phyloP scores from a whole-genome alignment of 2,113 vertebrate species.

The cat (Felis catus) region DNA sequence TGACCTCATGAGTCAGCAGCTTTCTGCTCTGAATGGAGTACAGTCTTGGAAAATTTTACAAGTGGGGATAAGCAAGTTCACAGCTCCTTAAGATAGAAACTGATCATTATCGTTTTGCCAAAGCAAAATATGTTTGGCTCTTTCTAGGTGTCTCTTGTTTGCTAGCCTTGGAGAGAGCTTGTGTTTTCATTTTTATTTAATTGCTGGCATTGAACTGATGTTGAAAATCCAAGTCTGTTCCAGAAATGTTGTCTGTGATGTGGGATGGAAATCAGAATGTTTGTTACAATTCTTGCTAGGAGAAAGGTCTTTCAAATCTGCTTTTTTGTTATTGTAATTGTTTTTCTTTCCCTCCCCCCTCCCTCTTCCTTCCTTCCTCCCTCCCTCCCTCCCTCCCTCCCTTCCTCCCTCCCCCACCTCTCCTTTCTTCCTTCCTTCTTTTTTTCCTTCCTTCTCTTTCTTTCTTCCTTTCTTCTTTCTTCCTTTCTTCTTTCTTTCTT shows the following conservation, averaged over 20 bases:
- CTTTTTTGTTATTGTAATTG: neutral
- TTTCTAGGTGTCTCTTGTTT: neutral
- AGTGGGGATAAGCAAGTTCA: neutral
- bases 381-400: neutral
- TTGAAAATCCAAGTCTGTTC: constrained; percentile 1
- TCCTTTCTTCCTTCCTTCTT: neutral
- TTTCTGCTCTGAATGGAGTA: neutral
- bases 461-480: neutral
- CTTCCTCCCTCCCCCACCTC: neutral
- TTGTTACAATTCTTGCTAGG: neutral
- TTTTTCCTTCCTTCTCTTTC: too few species aligned
- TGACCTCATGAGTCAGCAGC: neutral
- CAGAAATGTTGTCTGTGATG: neutral
- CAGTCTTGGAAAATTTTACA: neutral
- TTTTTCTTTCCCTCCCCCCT: neutral
- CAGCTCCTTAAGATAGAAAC: neutral
- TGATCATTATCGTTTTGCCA: neutral
- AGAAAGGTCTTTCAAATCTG: neutral
- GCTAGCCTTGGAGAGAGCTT: neutral
- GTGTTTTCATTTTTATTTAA: constrained; percentile 14
- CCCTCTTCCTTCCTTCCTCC: fast-evolving
- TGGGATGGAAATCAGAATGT: neutral
- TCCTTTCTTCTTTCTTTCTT: neutral
- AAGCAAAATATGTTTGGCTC: neutral
- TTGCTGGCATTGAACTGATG: constrained; percentile 20